Percentiles rank a stretch among this genome's conserved stretches.
phyloP scores from a whole-genome alignment of 2,113 vertebrate species.

The Forbesichthys agassizii region DNA sequence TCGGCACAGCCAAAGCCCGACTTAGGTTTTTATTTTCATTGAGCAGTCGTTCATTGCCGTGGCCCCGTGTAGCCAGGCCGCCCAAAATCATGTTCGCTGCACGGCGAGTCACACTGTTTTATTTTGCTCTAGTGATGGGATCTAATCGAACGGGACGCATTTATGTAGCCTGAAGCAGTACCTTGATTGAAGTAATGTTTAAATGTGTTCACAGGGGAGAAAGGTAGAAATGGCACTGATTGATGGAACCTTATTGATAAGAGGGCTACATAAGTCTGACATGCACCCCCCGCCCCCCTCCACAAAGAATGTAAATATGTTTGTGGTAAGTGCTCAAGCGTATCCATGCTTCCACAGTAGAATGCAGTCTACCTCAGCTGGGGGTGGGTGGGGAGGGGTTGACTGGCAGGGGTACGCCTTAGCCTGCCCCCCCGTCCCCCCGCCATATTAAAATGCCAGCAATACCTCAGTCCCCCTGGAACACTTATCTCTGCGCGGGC shows the following conservation, averaged over 20 bases:
- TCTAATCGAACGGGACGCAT: conserved; percentile 58
- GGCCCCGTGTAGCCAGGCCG: conserved; percentile 49
- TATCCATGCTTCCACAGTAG: conserved; percentile 89
- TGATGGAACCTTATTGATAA: conserved; percentile 44
- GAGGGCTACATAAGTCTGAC: conserved; percentile 34
- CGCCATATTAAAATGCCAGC: conserved; percentile 78
- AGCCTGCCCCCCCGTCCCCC: conserved; percentile 75
- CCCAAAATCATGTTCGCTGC: conserved; percentile 53
- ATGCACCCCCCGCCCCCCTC: conserved; percentile 39
- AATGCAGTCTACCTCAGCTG: conserved; percentile 91
- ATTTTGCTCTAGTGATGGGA: conserved; percentile 32
- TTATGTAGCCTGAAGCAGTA: conserved; percentile 79
- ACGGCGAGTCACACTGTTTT: conserved; percentile 75
- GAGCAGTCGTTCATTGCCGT: conserved; percentile 46
- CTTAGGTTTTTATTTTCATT: conserved; percentile 47
- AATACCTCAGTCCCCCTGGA: conserved; percentile 85
- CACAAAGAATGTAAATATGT: conserved; percentile 86
- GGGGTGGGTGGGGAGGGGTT: conserved; percentile 77
- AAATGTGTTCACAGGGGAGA: conserved; percentile 51
- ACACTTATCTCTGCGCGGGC: conserved; percentile 82
- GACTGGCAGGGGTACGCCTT: conserved; percentile 62
- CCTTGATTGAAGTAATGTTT: conserved; percentile 34
- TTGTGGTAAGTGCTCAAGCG: conserved; percentile 87
- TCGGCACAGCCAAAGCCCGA: conserved; percentile 40
- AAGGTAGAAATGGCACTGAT: conserved; percentile 49